These are phyloP conservation scores for Drosophila diplacantha DNA, from an alignment of 2,888 invertebrate species.

Conservation along the genomic window DNA sequence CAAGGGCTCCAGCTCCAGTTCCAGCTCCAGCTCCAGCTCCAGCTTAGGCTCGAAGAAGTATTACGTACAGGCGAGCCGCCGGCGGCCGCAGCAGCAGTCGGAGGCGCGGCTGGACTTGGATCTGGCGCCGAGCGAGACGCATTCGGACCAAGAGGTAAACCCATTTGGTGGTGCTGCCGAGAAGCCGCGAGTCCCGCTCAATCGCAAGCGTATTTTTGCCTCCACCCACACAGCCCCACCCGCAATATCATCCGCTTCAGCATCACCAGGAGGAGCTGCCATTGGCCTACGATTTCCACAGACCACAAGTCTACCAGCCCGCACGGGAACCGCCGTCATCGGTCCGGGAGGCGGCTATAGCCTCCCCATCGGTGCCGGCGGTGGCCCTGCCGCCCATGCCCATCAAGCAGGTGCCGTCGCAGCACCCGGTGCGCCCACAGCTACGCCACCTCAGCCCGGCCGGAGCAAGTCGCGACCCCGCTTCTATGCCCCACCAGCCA, in stretches of 20 bases:
- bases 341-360: slow-evolving; percentile 31
- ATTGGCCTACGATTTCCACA: slow-evolving; percentile 56
- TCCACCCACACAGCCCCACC: slow-evolving; percentile 68
- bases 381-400: slow-evolving; percentile 58
- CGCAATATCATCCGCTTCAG: slow-evolving; percentile 46
- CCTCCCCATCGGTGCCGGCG: slow-evolving; percentile 31
- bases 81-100: slow-evolving; percentile 54
- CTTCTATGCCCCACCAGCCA: slow-evolving; percentile 60
- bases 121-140: slow-evolving; percentile 71
- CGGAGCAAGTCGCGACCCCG: slow-evolving; percentile 61
- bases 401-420: slow-evolving; percentile 53
- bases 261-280: slow-evolving; percentile 43
- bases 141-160: slow-evolving; percentile 75
- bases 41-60: slow-evolving; percentile 52
- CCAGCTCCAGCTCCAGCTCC: neutral
- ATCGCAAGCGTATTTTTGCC: slow-evolving; percentile 76
- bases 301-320: slow-evolving; percentile 59
- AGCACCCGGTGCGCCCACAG: slow-evolving; percentile 43
- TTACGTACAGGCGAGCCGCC: slow-evolving; percentile 50
- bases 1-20: slow-evolving; percentile 12
- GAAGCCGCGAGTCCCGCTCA: slow-evolving; percentile 66
- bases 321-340: slow-evolving; percentile 48
- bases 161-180: slow-evolving; percentile 64
- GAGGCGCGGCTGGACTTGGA: slow-evolving; percentile 73
- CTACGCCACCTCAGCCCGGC: slow-evolving; percentile 56